Evolutionary conservation across 2,113 vertebrate species (phyloP), one percentile per base, ranked within the genome.

Genomic region (Spheniscus mendiculus): DNA sequence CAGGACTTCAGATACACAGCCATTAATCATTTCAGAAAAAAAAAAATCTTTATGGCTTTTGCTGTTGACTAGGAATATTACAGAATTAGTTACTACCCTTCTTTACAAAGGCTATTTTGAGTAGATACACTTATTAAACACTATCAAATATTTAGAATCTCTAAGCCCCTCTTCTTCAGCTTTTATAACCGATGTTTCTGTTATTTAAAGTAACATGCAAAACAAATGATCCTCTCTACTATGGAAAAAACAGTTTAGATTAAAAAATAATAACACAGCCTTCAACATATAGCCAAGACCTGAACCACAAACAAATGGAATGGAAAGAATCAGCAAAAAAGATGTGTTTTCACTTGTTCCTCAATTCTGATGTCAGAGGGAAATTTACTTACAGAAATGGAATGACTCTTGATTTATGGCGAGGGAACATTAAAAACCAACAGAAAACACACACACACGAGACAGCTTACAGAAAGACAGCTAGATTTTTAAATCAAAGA

Each of bases 41-140:
- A 82, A 94, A 65, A 90, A 18, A 80, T 47, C 87, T 83, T 95
- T 77, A 93, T 65, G 19, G 70, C 29, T 93, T 92, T 86, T 96
- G 62, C 78, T 96, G 92, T 92, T 89, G 93, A 96, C 89, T 40
- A 58, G 49, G 6, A 87, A 9, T 79, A 96, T 32, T 81, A 67
- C 32, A 92, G 27, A 40, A 80, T 34, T 11, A 72, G 55, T 71
- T 92, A 58, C 85, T 23, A 56, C 26, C 32, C 66, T 87, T 88
- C 70, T 95, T 82, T 63, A 69, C 61, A 95, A 89, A 79, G 53
- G 4, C 63, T 94, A 63, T 61, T 96, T 96, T 96, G 87, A 92
- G 83, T 38, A 92, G n/a, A 71, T 47, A 66, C 0, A 49, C 42
- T 91, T 92, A 77, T 76, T 80, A 92, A 82, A 91, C 11, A 80